These are phyloP conservation scores for Tichodroma muraria DNA, from an alignment of 2,113 vertebrate species.

Conservation along the genomic window DNA sequence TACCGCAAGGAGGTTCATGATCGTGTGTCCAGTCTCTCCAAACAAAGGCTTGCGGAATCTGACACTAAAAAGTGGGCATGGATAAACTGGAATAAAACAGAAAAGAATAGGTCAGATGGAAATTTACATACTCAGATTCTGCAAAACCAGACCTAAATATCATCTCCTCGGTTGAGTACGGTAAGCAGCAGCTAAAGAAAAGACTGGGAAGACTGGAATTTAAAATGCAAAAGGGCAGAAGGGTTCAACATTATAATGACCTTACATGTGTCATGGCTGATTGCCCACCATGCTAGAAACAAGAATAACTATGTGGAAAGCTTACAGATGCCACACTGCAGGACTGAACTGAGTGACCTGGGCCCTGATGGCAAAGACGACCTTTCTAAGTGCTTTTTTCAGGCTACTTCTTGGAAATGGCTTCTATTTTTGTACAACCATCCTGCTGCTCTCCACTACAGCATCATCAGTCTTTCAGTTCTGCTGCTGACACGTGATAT, in stretches of 20 bases:
- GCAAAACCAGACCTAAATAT: neutral
- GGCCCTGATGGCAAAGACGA: neutral
- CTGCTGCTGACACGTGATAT: neutral
- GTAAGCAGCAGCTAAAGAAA: neutral
- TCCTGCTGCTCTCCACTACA: neutral
- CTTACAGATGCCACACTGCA: neutral
- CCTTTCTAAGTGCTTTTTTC: neutral
- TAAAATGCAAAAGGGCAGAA: neutral
- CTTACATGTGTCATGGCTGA: neutral
- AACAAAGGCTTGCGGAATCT: conserved; percentile 96
- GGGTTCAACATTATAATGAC: neutral
- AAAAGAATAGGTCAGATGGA: conserved; percentile 19
- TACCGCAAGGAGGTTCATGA: conserved; percentile 98
- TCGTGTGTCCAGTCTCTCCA: conserved; percentile 97
- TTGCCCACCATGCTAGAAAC: neutral
- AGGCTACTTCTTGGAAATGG: neutral
- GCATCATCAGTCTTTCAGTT: neutral
- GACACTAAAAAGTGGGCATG: conserved; percentile 96
- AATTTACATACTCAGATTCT: neutral
- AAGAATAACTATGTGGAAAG: neutral
- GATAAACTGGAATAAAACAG: conserved; percentile 84
- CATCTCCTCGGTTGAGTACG: neutral
- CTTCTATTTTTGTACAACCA: neutral
- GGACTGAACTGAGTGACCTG: neutral
- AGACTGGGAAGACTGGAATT: neutral